Percentiles rank a stretch among this genome's conserved stretches.
Conservation (phyloP, 2,888 invertebrate genomes). For the Andrena fulva region DNA sequence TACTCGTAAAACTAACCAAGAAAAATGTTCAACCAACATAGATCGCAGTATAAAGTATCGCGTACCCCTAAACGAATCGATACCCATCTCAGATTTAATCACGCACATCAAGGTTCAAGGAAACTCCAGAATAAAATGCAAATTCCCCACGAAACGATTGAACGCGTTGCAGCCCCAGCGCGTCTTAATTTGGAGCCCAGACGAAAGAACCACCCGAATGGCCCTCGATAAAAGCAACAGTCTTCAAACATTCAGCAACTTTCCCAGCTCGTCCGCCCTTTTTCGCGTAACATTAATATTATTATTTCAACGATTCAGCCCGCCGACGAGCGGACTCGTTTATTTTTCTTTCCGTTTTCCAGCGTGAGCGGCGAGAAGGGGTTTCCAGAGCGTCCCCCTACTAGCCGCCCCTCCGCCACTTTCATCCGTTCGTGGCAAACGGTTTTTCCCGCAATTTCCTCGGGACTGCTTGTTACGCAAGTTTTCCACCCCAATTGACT, state of each 20-base stretch:
- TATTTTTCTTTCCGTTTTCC: constrained; percentile 74
- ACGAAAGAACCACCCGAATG: constrained; percentile 5
- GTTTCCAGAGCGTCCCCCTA: constrained; percentile 48
- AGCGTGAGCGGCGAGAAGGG: constrained; percentile 53
- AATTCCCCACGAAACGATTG: background rate
- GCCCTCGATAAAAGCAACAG: constrained; percentile 21
- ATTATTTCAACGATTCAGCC: constrained; percentile 72
- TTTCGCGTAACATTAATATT: constrained; percentile 66
- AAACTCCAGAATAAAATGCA: background rate
- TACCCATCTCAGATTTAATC: too few relatives aligned
- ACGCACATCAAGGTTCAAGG: too few relatives aligned
- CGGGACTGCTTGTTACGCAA: constrained; percentile 81
- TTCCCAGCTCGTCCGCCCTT: constrained; percentile 1
- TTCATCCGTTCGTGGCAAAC: constrained; percentile 74
- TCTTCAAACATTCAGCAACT: constrained; percentile 42
- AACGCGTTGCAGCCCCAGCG: background rate
- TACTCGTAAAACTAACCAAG: too few relatives aligned
- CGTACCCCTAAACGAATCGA: too few relatives aligned
- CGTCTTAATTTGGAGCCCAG: background rate
- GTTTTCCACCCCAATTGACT: constrained; percentile 83
- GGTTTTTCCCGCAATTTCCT: constrained; percentile 81
- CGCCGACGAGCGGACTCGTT: constrained; percentile 71
- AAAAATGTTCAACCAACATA: background rate
- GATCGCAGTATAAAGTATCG: background rate
- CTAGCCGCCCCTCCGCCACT: constrained; percentile 59